Evolutionary conservation across 2,113 vertebrate species (phyloP), one percentile per base, ranked within the genome.

Genomic region (Sula dactylatra): DNA sequence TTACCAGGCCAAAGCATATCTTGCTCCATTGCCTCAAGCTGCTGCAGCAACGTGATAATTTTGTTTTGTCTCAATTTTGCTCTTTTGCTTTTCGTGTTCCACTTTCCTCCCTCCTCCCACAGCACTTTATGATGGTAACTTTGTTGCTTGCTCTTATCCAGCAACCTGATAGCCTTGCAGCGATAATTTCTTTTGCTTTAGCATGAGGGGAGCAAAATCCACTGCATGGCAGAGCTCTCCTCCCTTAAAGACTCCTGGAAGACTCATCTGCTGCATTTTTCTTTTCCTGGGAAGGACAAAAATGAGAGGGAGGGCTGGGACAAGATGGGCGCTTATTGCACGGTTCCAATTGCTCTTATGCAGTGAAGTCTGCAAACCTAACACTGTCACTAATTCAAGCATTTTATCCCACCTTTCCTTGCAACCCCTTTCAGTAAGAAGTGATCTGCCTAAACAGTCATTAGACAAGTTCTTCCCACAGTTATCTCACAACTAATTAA

Each of bases 1-100:
- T 93, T 93, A 82, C 96, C 98, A 96, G 98, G 90, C 98, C 98
- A 98, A 97, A 94, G 80, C 91, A 13, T 87, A 71, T 26, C 42
- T 84, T 64, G 70, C 77, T 70, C 29, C 64, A 65, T 49, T 86
- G 71, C 86, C 76, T 85, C 82, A 29, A 67, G 89, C 82, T 79
- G 40, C 54, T 84, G 25, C 78, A 79, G 91, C 91, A 91, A 34
- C 29, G 1, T 25, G 34, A 80, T 91, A 40, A 64, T 90, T 93
- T 69, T 38, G 36, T 90, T 94, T 86, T 45, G 70, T 88, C 92
- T 58, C 82, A 16, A 13, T 84, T 95, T 94, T 59, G 79, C 78
- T 70, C 15, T 22, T 94, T 93, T 73, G 84, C 93, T 88, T 91
- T 66, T 83, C 71, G 88, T 67, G 36, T 96, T 92, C 44, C 45